A percentile compares a stretch with the other conserved stretches of the same genome.
Evolutionary conservation across 1,140 invertebrate species (phyloP).

Genomic region (Penaeus indicus): DNA sequence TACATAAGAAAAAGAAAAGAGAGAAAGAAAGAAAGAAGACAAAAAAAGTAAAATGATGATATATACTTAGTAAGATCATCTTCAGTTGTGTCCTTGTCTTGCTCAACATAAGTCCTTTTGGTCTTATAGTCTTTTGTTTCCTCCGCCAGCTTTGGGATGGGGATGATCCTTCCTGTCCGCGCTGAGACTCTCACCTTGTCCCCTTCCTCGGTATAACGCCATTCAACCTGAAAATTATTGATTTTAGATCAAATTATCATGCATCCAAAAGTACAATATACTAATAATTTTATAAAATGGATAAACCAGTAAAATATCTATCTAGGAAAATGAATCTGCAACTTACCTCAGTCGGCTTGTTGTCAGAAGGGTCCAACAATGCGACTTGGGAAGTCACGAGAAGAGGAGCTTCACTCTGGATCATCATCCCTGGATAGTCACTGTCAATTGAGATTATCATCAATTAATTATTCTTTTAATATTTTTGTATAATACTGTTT

Average conservation of each 20-base stretch:
- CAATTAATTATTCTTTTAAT: background rate
- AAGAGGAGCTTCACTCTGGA: constrained; percentile 73
- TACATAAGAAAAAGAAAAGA: background rate
- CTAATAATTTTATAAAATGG: background rate
- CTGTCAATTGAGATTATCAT: constrained; percentile 23
- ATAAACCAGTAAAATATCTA: background rate
- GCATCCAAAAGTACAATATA: background rate
- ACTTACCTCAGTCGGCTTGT: constrained; percentile 74
- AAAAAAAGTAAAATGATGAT: background rate
- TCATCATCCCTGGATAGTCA: constrained; percentile 63
- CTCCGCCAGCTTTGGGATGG: constrained; percentile 81
- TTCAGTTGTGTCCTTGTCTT: constrained; percentile 83
- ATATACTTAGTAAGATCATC: constrained; percentile 70
- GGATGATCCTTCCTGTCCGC: constrained; percentile 90
- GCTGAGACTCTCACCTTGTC: constrained; percentile 89
- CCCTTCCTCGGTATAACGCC: constrained; percentile 92
- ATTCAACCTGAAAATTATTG: constrained; percentile 81
- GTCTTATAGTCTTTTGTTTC: constrained; percentile 91
- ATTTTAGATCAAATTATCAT: background rate
- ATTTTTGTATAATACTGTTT: background rate
- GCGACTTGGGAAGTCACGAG: constrained; percentile 85
- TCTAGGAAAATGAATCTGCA: background rate
- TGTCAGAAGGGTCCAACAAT: constrained; percentile 92
- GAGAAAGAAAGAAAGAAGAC: background rate
- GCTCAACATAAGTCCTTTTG: constrained; percentile 77